Conservation (phyloP, 2,113 vertebrate species). For the Turdus rufiventris region DNA sequence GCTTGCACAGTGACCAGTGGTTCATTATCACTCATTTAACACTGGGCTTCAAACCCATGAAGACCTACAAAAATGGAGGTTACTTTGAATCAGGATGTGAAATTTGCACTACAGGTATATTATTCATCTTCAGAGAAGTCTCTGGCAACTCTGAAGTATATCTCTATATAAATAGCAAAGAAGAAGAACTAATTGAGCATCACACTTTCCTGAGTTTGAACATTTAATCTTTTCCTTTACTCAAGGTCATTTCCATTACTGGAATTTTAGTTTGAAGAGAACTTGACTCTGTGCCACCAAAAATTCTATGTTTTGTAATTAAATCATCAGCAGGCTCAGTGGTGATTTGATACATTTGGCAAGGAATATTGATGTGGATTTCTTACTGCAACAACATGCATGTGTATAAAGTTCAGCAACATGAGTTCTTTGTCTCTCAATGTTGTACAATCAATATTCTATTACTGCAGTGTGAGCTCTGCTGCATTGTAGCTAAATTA, state of each 20-base stretch:
- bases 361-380: conserved; percentile 44
- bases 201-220: background rate
- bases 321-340: conserved; percentile 23
- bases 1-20: background rate
- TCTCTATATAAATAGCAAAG: conserved; percentile 35
- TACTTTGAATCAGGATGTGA: background rate
- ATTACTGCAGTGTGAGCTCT: conserved; percentile 54
- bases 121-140: background rate
- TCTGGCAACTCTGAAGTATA: background rate
- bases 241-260: conserved; percentile 25
- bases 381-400: conserved; percentile 48
- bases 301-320: conserved; percentile 58
- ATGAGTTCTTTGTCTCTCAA: conserved; percentile 62
- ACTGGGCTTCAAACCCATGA: background rate
- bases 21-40: background rate
- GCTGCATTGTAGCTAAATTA: conserved; percentile 63
- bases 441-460: conserved; percentile 70
- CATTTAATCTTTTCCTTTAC: background rate
- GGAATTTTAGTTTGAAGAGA: conserved; percentile 41
- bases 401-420: conserved; percentile 51
- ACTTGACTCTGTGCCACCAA: conserved; percentile 17
- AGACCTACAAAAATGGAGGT: background rate
- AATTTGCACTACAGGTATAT: background rate
- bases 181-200: conserved; percentile 8
- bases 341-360: conserved; percentile 16